Percentiles rank a stretch among this genome's conserved stretches.
phyloP scores from a whole-genome alignment of 2,888 invertebrate species.

The Nasonia oneida region DNA sequence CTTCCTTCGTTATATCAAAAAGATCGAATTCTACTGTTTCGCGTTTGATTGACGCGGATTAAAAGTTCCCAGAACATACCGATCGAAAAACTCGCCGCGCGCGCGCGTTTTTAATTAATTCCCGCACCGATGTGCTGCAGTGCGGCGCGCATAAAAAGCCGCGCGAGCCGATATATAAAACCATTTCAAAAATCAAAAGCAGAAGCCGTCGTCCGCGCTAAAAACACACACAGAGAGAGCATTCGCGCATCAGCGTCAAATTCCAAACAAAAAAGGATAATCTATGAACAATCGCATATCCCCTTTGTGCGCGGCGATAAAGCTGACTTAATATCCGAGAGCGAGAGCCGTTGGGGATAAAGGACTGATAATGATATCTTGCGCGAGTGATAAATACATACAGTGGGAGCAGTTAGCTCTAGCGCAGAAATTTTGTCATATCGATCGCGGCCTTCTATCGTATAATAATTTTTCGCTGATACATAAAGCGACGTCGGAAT shows the following conservation, averaged over 20 bases:
- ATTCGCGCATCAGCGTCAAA: background rate
- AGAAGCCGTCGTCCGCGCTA: background rate
- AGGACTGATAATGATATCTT: background rate
- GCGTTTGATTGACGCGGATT: background rate
- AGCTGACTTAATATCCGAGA: background rate
- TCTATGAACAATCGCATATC: background rate
- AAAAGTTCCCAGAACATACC: background rate
- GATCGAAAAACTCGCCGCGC: background rate
- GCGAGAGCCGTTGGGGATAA: background rate
- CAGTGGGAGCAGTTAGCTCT: too few relatives aligned
- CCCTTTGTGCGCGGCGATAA: background rate
- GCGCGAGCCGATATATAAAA: background rate
- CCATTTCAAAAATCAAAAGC: constrained; percentile 2
- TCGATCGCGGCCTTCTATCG: background rate
- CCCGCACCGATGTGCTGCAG: background rate
- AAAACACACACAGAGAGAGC: background rate
- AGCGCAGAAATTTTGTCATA: background rate
- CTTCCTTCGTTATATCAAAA: background rate
- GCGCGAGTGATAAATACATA: background rate
- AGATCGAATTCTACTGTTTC: too few relatives aligned
- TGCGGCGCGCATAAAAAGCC: background rate
- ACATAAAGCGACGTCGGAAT: constrained; percentile 21
- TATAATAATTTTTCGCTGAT: background rate
- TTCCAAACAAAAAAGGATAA: background rate
- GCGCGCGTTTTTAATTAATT: background rate